These are phyloP conservation scores for Brachionus koreanus DNA, from an alignment of 1,140 invertebrate species.

Conservation along the genomic window DNA sequence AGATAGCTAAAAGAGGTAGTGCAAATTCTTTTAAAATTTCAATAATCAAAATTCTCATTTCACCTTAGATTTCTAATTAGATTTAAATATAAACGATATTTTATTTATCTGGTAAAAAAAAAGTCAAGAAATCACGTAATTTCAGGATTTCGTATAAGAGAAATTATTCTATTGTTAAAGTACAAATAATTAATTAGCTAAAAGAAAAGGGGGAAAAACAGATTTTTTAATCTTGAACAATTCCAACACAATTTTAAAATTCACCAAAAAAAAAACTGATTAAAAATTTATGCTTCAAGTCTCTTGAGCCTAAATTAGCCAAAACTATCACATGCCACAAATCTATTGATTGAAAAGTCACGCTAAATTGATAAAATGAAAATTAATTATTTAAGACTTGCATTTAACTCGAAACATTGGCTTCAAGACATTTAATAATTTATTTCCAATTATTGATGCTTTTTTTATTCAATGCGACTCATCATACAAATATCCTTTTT, in stretches of 20 bases:
- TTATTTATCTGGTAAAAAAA: too few relatives aligned
- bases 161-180: too few relatives aligned
- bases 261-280: not conserved
- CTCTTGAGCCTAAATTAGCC: not conserved
- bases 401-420: not conserved
- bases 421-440: not conserved
- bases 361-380: not conserved
- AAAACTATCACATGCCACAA: not conserved
- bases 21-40: not conserved
- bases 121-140: too few relatives aligned
- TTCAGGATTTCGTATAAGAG: too few relatives aligned
- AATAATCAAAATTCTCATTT: not conserved
- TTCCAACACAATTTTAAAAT: not conserved
- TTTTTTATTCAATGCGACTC: not conserved
- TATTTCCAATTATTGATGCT: not conserved
- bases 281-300: not conserved
- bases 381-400: conserved; percentile 5
- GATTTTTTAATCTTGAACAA: not conserved
- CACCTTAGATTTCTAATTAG: not conserved
- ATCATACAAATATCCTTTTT: not conserved
- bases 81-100: not conserved
- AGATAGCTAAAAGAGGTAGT: not conserved
- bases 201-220: not conserved
- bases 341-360: not conserved
- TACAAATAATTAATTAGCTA: too few relatives aligned